Evolutionary conservation across 2,113 vertebrate genomes (phyloP), one percentile per base, ranked within the genome.

Genomic region (Elanus axillaris): DNA sequence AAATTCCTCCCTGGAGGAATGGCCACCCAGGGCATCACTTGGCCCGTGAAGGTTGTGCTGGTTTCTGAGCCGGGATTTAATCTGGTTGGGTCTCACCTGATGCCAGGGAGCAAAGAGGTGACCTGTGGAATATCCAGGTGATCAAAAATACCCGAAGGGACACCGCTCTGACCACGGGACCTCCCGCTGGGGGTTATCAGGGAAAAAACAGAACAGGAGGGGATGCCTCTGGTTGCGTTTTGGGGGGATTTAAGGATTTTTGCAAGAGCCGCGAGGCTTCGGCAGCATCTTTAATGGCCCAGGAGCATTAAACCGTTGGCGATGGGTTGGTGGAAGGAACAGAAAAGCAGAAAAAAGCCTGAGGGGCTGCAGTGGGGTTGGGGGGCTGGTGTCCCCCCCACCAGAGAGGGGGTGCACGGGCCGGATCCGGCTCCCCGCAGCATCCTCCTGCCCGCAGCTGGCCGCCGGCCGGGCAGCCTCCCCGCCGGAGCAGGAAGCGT

Each of bases 131-230:
- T 10, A 32, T 9, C 29, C 7, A 4, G 16, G 38, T 8, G 71
- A 47, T 36, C 3, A 1, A 43, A 85, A 72, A 3, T 3, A 43
- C 11, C 7, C 2, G 0, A 47, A 12, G 17, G 69, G 77, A 21
- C n/a, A 6, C 7, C 0, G 1, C 7, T 16, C 15, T 25, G 0
- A 9, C 34, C 0, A 0, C 4, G 8, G 60, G 34, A 22, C 18
- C 4, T 21, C 14, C 10, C 4, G 1, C 32, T 1, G 29, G 6
- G 19, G 25, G 7, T 3, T 20, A 40, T 10, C 36, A 11, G 19
- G 7, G 38, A 5, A 15, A 8, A 16, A 13, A 29, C n/a, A 18
- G 7, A 7, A 6, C 27, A 0, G 2, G 8, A 9, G 17, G 1
- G 2, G 50, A 26, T 9, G 3, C 7, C 43, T 64, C 27, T 17